Base-by-base conservation (phyloP, 1,140 invertebrate genomes). In the Drosophila obscura region DNA sequence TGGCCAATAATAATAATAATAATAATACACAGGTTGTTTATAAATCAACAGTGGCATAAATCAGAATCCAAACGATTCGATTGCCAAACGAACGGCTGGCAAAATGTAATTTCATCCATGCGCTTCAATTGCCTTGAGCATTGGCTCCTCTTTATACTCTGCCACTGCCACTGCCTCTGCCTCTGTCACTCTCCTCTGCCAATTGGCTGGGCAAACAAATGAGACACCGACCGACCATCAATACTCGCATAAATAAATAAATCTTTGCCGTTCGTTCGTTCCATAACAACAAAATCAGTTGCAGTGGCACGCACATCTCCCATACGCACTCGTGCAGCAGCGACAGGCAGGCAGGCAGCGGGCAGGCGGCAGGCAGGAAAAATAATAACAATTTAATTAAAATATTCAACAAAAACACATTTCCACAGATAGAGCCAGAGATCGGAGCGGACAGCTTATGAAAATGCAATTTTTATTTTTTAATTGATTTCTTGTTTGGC, bases 351-450 rank as follows among this genome's bases (percentile, higher is more conserved):
- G 7, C 22, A 52, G 22, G 22, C 15, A 63, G 22, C 15, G 59
- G 60, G 53, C 62, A 48, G 67, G 51, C 49, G 16, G 16, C 19
- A 69, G 49, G 64, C 77, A 80, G 83, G 66, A 85, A 85, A 81
- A 84, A 84, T 84, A 84, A 85, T 85, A 85, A 85, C 81, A 85
- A 85, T 85, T 85, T 85, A 85, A 85, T 85, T 85, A 85, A 85
- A 85, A 85, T 74, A 85, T 85, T 66, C 78, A 85, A 76, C 78
- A 85, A 81, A 87, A 81, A 77, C 78, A 85, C 61, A 80, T 77
- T 65, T 55, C 52, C 57, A 65, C 74, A 71, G 44, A 73, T 46
- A 64, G 59, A 65, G 50, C 73, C 55, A 57, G 44, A 45, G 45
- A 44, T 44, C 61, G 64, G 43, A 63, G 57, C 81, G 75, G 78